Base-by-base conservation (phyloP, 2,888 invertebrate species). In the Resseliella maxima region DNA sequence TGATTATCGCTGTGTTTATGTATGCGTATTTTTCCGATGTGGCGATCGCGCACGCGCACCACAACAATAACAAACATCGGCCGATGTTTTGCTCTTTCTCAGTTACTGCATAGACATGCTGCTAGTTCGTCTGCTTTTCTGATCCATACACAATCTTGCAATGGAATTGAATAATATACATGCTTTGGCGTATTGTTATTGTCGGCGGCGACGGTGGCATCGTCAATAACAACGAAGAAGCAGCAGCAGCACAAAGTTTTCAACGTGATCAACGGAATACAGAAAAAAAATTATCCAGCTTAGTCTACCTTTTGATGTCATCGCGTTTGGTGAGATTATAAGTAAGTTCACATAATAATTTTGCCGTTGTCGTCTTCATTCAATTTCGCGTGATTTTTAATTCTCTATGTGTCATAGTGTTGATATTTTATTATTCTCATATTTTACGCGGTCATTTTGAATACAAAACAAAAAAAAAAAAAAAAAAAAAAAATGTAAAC, bases 251-350 rank as follows among this genome's bases (percentile, higher is more conserved):
- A 41, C 12, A 21, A 59, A 31, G n/a, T 12, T 72, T 72, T 72
- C 72, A 72, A 72, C 72, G 72, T 72, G 72, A 72, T 72, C 72
- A 35, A 31, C 41, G 12, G 6, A 50, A 50, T 18, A 18, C 2
- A 15, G 18, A 31, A 72, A 72, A n/a, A 72, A 72, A 31, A 31
- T 72, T 31, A 72, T 72, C 35, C 72, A 72, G 72, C 72, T 72
- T 31, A 72, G 72, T 72, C 72, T 72, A 35, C 35, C 72, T 72
- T 72, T 72, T 72, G 72, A 72, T 72, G 72, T 72, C 72, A 72
- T 72, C 72, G 72, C 72, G 72, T 72, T 72, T 72, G 72, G 72
- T 72, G 72, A 72, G 72, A 72, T 72, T 72, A 72, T 72, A 27
- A 27, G 72, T 72, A 72, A 72, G 72, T 72, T 72, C 31, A 72